These are phyloP conservation scores for Megalurothrips usitatus DNA, from an alignment of 2,888 invertebrate genomes.

Conservation along the genomic window DNA sequence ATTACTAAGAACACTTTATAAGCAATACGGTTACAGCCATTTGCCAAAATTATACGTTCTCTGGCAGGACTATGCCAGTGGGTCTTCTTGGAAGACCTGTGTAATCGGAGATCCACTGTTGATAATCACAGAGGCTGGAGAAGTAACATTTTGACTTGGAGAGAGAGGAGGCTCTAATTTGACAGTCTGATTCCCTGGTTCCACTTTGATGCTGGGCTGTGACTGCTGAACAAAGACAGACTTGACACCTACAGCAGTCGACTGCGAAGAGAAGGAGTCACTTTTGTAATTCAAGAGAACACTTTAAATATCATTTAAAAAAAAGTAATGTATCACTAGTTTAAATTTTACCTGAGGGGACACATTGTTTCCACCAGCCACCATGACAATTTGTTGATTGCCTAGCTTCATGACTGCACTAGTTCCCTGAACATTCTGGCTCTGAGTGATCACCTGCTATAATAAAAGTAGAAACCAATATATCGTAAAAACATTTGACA, in stretches of 20 bases:
- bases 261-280: not conserved
- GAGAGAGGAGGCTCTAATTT: not conserved
- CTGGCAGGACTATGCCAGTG: not conserved
- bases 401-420: not conserved
- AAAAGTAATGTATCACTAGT: too few species aligned
- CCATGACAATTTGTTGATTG: not conserved
- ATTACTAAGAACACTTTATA: not conserved
- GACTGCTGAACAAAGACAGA: slow-evolving; percentile 2
- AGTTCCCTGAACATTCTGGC: not conserved
- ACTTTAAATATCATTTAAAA: not conserved
- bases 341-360: not conserved
- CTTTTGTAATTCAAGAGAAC: not conserved
- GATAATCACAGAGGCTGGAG: not conserved
- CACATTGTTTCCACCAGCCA: not conserved
- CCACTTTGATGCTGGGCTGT: not conserved
- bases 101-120: not conserved
- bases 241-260: not conserved
- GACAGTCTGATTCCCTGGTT: not conserved
- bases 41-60: too few species aligned
- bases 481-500: too few species aligned
- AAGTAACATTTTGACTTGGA: not conserved
- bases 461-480: not conserved
- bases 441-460: not conserved
- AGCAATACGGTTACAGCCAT: not conserved
- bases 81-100: not conserved